Conservation (phyloP, 2,888 invertebrate species). For the Idaea straminata region DNA sequence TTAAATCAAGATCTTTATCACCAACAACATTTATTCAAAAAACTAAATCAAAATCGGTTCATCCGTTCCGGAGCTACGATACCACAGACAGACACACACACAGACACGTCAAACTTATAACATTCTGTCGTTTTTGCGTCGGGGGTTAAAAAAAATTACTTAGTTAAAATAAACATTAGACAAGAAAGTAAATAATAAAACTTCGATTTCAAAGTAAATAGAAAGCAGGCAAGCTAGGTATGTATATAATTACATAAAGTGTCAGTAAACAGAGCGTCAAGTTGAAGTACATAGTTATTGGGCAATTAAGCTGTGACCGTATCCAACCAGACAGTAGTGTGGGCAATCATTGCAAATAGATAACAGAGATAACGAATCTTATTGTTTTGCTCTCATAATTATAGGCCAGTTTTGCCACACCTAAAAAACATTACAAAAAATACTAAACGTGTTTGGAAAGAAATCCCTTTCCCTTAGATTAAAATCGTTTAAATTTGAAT, state of each 20-base stretch:
- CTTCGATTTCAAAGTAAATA: neutral
- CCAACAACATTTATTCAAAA: too few species aligned
- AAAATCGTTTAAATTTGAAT: too few species aligned
- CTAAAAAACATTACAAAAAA: neutral
- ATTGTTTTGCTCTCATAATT: neutral
- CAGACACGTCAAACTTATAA: too few species aligned
- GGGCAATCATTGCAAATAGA: neutral
- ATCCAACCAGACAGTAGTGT: neutral
- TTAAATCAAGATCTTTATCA: too few species aligned
- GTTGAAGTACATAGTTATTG: slow-evolving; percentile 1
- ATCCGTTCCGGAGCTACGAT: too few species aligned
- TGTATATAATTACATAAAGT: neutral
- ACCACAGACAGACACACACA: too few species aligned
- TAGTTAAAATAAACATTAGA: neutral
- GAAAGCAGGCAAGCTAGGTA: neutral
- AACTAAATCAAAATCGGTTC: too few species aligned
- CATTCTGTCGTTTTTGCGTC: too few species aligned
- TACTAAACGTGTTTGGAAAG: too few species aligned
- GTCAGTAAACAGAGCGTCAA: neutral
- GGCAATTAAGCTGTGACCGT: neutral
- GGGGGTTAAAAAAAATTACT: too few species aligned
- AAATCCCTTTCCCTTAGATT: too few species aligned
- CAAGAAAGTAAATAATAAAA: slow-evolving; percentile 1
- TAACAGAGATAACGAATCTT: neutral
- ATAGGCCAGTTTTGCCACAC: neutral